These are phyloP conservation scores for Parauchenoglanis punctatus DNA, from an alignment of 2,797 vertebrate species.

Conservation along the genomic window DNA sequence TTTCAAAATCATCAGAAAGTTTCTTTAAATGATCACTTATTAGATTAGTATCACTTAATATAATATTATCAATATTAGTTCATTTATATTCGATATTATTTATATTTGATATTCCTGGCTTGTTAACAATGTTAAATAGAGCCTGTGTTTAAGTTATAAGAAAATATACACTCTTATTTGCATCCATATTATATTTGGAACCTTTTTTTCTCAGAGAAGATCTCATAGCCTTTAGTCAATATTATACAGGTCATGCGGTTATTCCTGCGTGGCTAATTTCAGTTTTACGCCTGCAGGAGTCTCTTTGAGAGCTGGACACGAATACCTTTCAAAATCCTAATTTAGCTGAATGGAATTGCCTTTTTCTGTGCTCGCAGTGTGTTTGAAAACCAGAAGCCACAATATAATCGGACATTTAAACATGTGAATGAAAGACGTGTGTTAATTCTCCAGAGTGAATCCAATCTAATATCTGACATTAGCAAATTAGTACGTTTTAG, in stretches of 20 bases:
- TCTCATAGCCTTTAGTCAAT: background rate
- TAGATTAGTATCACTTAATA: background rate
- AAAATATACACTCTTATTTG: background rate
- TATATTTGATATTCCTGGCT: background rate
- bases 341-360: constrained; percentile 5
- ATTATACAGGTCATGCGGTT: background rate
- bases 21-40: background rate
- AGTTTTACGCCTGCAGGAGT: background rate
- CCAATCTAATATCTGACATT: background rate
- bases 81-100: background rate
- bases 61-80: background rate
- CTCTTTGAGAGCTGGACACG: background rate
- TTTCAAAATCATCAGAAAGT: background rate
- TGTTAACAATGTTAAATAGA: background rate
- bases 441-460: background rate
- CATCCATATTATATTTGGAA: background rate
- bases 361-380: background rate
- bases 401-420: constrained; percentile 1
- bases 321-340: constrained; percentile 12
- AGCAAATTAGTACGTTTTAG: background rate
- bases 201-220: background rate
- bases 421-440: background rate
- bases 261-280: background rate
- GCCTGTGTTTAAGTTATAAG: background rate
- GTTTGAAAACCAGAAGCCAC: background rate